Conservation (phyloP, 2,113 vertebrate species). For the Helogale parvula region DNA sequence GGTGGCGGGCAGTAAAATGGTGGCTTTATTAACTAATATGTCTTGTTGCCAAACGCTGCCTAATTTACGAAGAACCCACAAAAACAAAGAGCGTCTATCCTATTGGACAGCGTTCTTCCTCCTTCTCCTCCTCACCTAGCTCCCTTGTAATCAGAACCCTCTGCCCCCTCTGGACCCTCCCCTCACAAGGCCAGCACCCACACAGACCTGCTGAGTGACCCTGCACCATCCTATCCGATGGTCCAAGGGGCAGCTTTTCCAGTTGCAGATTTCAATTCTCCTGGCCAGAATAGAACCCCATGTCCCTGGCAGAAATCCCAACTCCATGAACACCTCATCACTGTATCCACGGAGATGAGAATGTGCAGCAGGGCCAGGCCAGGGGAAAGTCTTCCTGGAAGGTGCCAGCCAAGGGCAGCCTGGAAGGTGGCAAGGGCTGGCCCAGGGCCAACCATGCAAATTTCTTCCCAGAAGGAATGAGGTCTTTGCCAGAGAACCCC, state of each 20-base stretch:
- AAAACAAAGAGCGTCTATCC: conserved; percentile 55
- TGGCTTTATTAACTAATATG: neutral
- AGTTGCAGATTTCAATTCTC: neutral
- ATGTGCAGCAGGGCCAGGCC: neutral
- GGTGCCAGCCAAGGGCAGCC: neutral
- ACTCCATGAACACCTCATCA: neutral
- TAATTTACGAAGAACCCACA: neutral
- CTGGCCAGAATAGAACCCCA: neutral
- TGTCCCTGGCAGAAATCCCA: neutral
- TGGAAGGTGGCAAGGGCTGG: neutral
- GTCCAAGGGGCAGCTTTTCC: neutral
- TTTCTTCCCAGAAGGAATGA: conserved; percentile 57
- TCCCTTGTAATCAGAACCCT: neutral
- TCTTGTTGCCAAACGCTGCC: conserved; percentile 57
- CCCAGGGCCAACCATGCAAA: neutral
- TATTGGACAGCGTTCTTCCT: neutral
- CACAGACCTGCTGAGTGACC: neutral
- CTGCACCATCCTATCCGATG: neutral
- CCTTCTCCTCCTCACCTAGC: neutral
- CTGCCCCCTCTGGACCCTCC: neutral
- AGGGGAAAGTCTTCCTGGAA: neutral
- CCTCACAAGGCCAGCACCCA: neutral
- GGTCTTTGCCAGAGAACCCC: neutral
- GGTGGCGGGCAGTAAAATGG: neutral
- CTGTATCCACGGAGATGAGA: neutral